Base-by-base conservation (phyloP, 2,797 vertebrate species). In the Sarcoramphus papa region DNA sequence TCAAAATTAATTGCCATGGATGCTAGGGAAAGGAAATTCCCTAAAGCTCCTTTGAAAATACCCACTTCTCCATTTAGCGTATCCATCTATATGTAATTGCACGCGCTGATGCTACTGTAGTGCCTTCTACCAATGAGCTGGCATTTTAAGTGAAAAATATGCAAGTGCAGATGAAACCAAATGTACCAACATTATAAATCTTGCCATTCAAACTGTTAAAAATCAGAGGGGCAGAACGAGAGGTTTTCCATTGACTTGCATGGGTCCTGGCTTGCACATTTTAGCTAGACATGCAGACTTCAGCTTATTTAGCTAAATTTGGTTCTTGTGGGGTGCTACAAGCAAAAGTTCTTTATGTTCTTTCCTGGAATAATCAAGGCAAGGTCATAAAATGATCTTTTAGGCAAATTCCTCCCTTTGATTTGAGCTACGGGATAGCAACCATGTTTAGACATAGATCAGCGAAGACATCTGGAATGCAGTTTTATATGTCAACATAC, bases 391-490 rank as follows among this genome's bases (percentile, higher is more conserved):
- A 95, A 81, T 13, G 5, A 75, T 90, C 50, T 89, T 72, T 90
- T 72, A 91, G 69, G 53, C 53, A 72, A 91, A 90, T 91, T 88
- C 51, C 40, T 86, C 54, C 59, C 53, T 91, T 95, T 92, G 88
- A 87, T 93, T 93, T 92, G 43, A 95, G 47, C 76, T 73, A 81
- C 3, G 0, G 73, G 85, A 56, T 30, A 96, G 82, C 51, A 78
- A 73, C 31, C 50, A 12, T 68, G 28, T 81, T 91, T 78, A 86
- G 79, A 86, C 62, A 60, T 6, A 67, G 82, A 84, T 45, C 64
- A 85, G 47, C 0, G 0, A 83, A 90, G 59, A 86, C 86, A 96
- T 91, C 85, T 96, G 93, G 93, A 85, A 81, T 59, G 31, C 30
- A 88, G 87, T n/a, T 94, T 76, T 92, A 17, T 41, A 59, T 69